These are phyloP conservation scores for Malurus cyaneus DNA, from an alignment of 2,113 vertebrate species.

Conservation along the genomic window DNA sequence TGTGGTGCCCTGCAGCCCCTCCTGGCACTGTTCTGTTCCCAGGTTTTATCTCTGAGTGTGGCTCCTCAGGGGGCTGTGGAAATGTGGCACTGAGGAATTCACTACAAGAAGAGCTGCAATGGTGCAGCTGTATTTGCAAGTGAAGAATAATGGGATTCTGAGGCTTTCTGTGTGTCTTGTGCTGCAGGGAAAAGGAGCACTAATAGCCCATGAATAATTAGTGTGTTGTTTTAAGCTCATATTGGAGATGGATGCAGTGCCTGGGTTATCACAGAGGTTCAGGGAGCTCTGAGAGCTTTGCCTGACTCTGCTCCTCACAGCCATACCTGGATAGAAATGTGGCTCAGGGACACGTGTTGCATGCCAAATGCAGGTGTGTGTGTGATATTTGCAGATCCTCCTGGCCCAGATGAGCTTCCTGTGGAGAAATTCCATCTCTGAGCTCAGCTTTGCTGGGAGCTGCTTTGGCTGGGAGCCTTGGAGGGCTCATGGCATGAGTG, in stretches of 20 bases:
- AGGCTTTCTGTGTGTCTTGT: neutral
- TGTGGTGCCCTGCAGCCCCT: neutral
- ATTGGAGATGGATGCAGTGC: neutral
- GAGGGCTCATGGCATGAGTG: neutral
- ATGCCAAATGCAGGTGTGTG: fast-evolving
- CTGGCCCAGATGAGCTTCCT: fast-evolving
- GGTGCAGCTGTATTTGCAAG: neutral
- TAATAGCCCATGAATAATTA: neutral
- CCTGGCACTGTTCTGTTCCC: fast-evolving
- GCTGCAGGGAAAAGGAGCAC: neutral
- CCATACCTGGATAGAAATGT: neutral
- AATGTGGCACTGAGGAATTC: neutral
- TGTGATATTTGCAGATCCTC: neutral
- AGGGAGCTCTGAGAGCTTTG: neutral
- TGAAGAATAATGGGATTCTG: neutral
- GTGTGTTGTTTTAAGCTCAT: neutral
- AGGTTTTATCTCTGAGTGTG: fast-evolving
- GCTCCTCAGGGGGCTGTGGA: fast-evolving
- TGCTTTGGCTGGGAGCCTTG: neutral
- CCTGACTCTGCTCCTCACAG: neutral
- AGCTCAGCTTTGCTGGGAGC: neutral
- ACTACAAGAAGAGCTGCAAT: neutral
- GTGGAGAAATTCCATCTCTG: fast-evolving
- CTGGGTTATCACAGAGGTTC: neutral
- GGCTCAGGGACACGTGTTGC: fast-evolving